A percentile compares a stretch with the other conserved stretches of the same genome.
Conservation (phyloP, 2,113 vertebrate species). For the Austrofundulus limnaeus region DNA sequence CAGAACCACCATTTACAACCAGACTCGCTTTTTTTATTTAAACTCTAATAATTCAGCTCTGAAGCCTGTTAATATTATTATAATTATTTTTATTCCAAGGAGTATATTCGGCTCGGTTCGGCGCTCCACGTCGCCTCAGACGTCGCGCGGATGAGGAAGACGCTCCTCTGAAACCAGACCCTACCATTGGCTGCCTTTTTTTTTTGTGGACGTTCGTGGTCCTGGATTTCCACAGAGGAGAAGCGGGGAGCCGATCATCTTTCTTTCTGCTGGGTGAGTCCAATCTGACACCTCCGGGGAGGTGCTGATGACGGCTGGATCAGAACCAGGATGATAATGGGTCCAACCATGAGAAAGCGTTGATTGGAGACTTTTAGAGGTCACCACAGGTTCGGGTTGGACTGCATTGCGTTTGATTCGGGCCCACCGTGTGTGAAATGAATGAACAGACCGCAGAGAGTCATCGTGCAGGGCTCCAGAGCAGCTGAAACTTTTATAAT, state of each 20-base stretch:
- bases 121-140: no score
- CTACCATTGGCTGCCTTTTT: background rate
- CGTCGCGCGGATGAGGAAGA: conserved; percentile 57
- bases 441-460: conserved; percentile 7
- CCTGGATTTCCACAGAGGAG: conserved; percentile 76
- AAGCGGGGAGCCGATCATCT: conserved; percentile 65
- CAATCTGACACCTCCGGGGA: conserved; percentile 21
- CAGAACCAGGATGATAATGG: background rate
- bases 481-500: no score
- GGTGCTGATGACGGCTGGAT: conserved; percentile 1
- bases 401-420: no score
- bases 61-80: conserved; percentile 13
- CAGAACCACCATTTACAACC: conserved; percentile 16
- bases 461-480: conserved; percentile 1
- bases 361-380: background rate
- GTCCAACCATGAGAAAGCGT: background rate
- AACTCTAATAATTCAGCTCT: background rate
- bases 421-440: conserved; percentile 52
- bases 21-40: background rate
- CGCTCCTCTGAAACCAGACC: conserved; percentile 46
- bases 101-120: no score
- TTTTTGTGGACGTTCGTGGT: conserved; percentile 23
- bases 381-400: background rate
- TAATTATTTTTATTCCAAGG: no score
- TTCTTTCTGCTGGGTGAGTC: conserved; percentile 80